These are phyloP conservation scores for Phocoena sinus DNA, from an alignment of 2,113 vertebrate genomes.

Conservation along the genomic window DNA sequence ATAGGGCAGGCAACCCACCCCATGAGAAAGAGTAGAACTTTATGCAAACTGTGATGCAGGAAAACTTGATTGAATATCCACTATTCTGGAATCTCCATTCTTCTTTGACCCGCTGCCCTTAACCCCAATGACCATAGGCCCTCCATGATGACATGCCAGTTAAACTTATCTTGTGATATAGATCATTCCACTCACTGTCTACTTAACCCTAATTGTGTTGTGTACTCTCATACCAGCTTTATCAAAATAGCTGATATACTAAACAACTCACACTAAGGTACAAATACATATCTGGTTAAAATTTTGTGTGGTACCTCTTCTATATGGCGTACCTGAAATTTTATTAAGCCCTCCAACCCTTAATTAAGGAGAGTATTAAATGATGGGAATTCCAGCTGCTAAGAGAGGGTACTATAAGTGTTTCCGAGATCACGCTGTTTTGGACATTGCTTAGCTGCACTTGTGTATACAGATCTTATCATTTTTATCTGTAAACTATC, in stretches of 20 bases:
- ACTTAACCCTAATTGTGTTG: background rate
- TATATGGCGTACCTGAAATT: background rate
- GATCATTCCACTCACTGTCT: background rate
- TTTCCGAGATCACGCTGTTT: background rate
- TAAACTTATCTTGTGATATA: background rate
- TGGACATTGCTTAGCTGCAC: background rate
- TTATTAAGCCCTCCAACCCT: background rate
- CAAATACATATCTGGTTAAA: background rate
- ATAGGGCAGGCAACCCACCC: background rate
- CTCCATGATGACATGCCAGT: background rate
- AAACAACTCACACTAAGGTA: background rate
- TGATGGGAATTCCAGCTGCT: background rate
- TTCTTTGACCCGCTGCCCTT: background rate
- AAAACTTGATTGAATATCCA: background rate
- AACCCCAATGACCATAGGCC: background rate
- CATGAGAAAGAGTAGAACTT: background rate
- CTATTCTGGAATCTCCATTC: background rate
- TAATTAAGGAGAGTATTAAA: background rate
- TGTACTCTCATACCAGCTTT: background rate
- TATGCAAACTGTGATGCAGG: background rate
- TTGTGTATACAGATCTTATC: background rate
- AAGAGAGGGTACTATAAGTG: background rate
- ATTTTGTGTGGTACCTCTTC: background rate
- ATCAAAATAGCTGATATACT: background rate
- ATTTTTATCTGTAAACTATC: background rate